Conservation (phyloP, 2,888 invertebrate genomes). For the Gymnocheta viridis region DNA sequence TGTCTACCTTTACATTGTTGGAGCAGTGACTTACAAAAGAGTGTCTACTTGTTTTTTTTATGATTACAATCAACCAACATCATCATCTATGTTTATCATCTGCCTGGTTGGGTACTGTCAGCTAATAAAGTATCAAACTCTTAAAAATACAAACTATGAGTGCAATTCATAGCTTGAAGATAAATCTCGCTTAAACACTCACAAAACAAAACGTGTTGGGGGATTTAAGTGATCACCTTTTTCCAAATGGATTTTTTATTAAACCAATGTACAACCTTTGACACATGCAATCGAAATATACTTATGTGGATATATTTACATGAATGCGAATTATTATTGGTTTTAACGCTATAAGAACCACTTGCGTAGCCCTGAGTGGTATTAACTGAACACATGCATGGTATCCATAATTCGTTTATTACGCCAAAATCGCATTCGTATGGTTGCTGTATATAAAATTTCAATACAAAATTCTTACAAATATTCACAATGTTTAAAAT, state of each 20-base stretch:
- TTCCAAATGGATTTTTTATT: constrained; percentile 45
- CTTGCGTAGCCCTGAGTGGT: no score
- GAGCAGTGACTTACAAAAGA: constrained; percentile 7
- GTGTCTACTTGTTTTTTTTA: constrained; percentile 5
- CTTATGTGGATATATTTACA: neutral
- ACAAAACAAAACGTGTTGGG: constrained; percentile 59
- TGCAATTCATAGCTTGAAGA: constrained; percentile 50
- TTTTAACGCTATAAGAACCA: no score
- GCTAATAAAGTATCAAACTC: constrained; percentile 59
- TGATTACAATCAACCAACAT: constrained; percentile 60
- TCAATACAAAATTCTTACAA: no score
- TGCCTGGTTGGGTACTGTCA: constrained; percentile 52
- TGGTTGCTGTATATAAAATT: no score
- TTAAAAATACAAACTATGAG: constrained; percentile 45
- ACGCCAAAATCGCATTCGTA: no score
- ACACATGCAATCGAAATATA: neutral
- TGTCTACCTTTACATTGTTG: constrained; percentile 30
- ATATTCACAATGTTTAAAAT: no score
- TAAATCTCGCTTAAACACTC: constrained; percentile 49
- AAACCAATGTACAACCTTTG: constrained; percentile 44
- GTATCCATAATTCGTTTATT: no score
- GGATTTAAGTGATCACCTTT: constrained; percentile 61
- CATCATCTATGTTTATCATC: constrained; percentile 47
- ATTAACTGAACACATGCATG: no score
- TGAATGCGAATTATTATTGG: neutral